A percentile compares a stretch with the other conserved stretches of the same genome.
Conservation (phyloP, 1,140 invertebrate genomes). For the Brachystomella parvula region DNA sequence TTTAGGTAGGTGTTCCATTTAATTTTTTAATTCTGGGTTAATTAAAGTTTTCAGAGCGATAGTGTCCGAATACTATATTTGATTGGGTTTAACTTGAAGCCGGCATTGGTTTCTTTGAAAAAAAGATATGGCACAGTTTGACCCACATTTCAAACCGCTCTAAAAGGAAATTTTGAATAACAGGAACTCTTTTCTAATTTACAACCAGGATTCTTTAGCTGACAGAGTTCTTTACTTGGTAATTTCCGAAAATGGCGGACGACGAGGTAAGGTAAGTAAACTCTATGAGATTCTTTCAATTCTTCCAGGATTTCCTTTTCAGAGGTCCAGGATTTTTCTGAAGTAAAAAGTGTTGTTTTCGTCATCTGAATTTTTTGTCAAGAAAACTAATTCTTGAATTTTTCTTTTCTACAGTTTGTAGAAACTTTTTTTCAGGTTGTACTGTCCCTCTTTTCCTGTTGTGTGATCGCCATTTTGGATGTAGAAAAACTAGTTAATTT, state of each 20-base stretch:
- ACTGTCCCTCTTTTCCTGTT: not conserved
- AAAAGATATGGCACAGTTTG: too few species aligned
- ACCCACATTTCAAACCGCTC: too few species aligned
- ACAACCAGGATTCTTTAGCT: too few species aligned
- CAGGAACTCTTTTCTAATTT: too few species aligned
- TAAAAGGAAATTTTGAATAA: too few species aligned
- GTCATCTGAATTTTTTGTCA: slow-evolving; percentile 4
- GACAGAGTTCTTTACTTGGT: not conserved
- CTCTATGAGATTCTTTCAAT: not conserved
- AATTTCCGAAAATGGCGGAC: slow-evolving; percentile 62
- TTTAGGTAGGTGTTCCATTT: slow-evolving; percentile 31
- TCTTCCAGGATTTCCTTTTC: not conserved
- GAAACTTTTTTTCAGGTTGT: slow-evolving; percentile 21
- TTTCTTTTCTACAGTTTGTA: slow-evolving; percentile 17
- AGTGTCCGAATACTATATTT: not conserved
- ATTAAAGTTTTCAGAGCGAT: too few species aligned
- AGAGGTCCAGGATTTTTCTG: not conserved
- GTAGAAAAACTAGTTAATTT: not conserved
- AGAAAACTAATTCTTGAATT: not conserved
- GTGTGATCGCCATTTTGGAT: not conserved
- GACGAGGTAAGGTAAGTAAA: slow-evolving; percentile 76
- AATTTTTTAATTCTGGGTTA: slow-evolving; percentile 14
- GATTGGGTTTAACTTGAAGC: too few species aligned
- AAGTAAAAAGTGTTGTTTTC: not conserved
- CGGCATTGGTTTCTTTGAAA: too few species aligned